Conservation (phyloP, 1,140 invertebrate species). For the Branchinecta lindahli region DNA sequence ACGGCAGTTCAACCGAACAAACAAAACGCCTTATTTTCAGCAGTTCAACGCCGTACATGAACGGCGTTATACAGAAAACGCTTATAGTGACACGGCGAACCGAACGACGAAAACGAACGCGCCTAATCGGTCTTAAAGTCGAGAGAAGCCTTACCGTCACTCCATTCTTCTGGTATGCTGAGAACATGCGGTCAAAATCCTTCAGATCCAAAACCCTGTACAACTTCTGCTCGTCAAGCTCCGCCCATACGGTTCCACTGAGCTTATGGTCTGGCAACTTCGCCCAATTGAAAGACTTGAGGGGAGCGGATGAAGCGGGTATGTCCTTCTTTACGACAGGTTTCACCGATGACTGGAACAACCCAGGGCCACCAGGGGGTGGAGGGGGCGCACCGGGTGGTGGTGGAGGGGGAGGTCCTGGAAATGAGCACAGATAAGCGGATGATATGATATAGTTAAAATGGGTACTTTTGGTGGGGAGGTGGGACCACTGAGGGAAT, state of each 20-base stretch:
- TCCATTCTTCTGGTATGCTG: slow-evolving; percentile 82
- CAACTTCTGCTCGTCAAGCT: slow-evolving; percentile 79
- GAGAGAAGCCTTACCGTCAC: slow-evolving; percentile 41
- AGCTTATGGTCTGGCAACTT: slow-evolving; percentile 76
- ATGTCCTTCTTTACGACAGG: slow-evolving; percentile 66
- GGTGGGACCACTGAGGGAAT: no score
- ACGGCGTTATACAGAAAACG: no score
- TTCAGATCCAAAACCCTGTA: slow-evolving; percentile 82
- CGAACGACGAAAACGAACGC: no score
- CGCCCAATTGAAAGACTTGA: slow-evolving; percentile 96
- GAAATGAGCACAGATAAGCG: not conserved
- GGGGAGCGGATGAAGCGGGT: slow-evolving; percentile 58
- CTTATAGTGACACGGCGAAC: no score
- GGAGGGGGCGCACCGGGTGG: slow-evolving; percentile 28
- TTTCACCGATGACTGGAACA: slow-evolving; percentile 30
- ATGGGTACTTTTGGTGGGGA: no score
- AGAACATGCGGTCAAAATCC: slow-evolving; percentile 85
- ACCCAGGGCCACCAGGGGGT: slow-evolving; percentile 14
- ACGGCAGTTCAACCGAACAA: no score
- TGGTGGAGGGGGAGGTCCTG: slow-evolving; percentile 33
- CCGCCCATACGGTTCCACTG: slow-evolving; percentile 78
- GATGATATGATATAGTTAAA: not conserved
- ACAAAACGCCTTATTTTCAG: no score
- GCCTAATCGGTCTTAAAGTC: no score
- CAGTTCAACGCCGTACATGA: no score